A percentile compares a stretch with the other conserved stretches of the same genome.
These are phyloP conservation scores for Anticlea derivata DNA, from an alignment of 2,888 invertebrate genomes.

Conservation along the genomic window DNA sequence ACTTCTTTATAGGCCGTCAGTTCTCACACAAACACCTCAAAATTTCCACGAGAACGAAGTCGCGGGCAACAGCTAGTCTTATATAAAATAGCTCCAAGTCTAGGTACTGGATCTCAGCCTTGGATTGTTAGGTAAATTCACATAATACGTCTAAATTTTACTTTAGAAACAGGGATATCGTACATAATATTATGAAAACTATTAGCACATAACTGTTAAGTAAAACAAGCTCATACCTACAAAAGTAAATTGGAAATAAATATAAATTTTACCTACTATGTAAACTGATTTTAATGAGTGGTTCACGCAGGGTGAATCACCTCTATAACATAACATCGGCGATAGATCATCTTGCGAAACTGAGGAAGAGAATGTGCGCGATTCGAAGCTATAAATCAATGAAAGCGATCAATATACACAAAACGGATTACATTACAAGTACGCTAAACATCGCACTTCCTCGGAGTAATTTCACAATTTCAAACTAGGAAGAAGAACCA, in stretches of 20 bases:
- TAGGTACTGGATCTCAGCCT: too few relatives aligned
- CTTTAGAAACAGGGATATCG: too few relatives aligned
- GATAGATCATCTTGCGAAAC: constrained; percentile 61
- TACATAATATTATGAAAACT: too few relatives aligned
- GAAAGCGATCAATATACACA: constrained; percentile 58
- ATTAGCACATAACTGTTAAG: background rate
- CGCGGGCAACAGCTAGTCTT: too few relatives aligned
- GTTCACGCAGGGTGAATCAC: constrained; percentile 45
- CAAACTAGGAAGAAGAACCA: background rate
- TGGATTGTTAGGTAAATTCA: too few relatives aligned
- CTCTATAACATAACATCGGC: constrained; percentile 50
- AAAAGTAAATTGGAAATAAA: too few relatives aligned
- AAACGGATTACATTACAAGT: constrained; percentile 59
- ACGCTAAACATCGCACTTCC: constrained; percentile 26
- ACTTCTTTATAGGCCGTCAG: too few relatives aligned
- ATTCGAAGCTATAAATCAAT: constrained; percentile 64
- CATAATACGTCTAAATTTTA: too few relatives aligned
- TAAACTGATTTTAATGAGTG: constrained; percentile 28
- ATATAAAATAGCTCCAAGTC: too few relatives aligned
- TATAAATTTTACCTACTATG: background rate
- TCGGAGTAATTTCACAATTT: constrained; percentile 16
- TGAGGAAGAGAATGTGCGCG: constrained; percentile 58
- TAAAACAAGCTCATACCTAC: background rate
- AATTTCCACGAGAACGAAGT: too few relatives aligned
- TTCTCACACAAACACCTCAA: too few relatives aligned